Evolutionary conservation across 30 jellyfish, hydroid and myxozoan species (phyloP), one percentile per base, ranked within the genome.

Genomic region (Aurelia sp.): DNA sequence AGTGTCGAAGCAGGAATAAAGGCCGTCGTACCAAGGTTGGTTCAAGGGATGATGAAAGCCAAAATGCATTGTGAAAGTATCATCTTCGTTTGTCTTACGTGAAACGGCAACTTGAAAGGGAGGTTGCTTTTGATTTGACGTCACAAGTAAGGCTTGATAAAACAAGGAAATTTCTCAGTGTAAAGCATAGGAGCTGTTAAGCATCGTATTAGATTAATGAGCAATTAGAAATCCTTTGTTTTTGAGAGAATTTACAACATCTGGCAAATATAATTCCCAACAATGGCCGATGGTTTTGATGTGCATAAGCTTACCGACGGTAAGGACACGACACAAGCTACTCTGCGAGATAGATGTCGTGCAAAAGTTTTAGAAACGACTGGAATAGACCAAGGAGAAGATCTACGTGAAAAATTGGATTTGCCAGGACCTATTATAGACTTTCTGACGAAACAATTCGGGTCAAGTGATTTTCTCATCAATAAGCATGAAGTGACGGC

Each of bases 401-500:
- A 87, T 40, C 59, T 87, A 4, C 67, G 86, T 51, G 76, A 60
- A 31, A 22, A 77, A 35, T 59, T 87, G 82, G 58, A 77, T 50
- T 61, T 87, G 71, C 91, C 96, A 33, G 66, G 35, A 69, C 53
- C 87, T 18, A 81, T 87, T 30, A 51, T 87, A 57, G 79, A 73
- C 62, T 87, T 67, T 83, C 79, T 87, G 48, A 87, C 96, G 60
- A 78, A 87, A 71, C 30, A 52, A 48, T 87, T 87, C 53, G 91
- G 91, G 11, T 31, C 96, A 13, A 67, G 63, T 57, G 96, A 87
- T 52, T 87, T 87, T 76, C 68, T 76, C 76, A 79, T 87, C 77
- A 87, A 87, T 82, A 79, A 76, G 47, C 83, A 68, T 18, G 96
- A 87, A 3, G 96, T 87, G 0, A 77, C 96, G 12, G 91, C 96